These are phyloP conservation scores for Phrixothrix hirtus DNA, from an alignment of 2,888 invertebrate species.

Conservation along the genomic window DNA sequence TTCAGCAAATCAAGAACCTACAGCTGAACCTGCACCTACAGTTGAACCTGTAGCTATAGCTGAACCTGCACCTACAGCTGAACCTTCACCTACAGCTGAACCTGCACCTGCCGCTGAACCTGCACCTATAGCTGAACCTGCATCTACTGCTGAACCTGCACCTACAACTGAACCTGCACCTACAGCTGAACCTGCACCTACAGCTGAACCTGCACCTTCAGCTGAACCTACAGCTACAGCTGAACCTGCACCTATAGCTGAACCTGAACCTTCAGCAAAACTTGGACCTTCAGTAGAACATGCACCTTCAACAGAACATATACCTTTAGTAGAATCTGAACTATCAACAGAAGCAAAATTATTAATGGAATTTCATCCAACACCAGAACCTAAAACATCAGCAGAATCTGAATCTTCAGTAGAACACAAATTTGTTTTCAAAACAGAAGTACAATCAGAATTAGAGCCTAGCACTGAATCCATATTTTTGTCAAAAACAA, in stretches of 20 bases:
- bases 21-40: constrained; percentile 43
- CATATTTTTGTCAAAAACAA: no score
- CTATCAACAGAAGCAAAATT: constrained; percentile 24
- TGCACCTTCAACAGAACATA: constrained; percentile 30
- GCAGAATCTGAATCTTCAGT: background rate
- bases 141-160: constrained; percentile 50
- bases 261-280: constrained; percentile 35
- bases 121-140: constrained; percentile 31
- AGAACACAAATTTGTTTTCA: no score
- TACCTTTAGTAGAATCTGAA: constrained; percentile 3
- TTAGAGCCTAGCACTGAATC: no score
- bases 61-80: constrained; percentile 47
- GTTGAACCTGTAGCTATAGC: constrained; percentile 52
- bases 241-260: constrained; percentile 38
- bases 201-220: constrained; percentile 40
- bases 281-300: constrained; percentile 37
- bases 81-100: constrained; percentile 54
- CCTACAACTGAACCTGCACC: constrained; percentile 42
- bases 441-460: no score
- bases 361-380: constrained; percentile 20
- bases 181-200: constrained; percentile 34
- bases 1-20: constrained; percentile 26
- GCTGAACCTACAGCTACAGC: constrained; percentile 29
- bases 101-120: constrained; percentile 44
- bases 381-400: background rate